Evolutionary conservation across 2,888 invertebrate genomes (phyloP).

Genomic region (Tribolium freemani): DNA sequence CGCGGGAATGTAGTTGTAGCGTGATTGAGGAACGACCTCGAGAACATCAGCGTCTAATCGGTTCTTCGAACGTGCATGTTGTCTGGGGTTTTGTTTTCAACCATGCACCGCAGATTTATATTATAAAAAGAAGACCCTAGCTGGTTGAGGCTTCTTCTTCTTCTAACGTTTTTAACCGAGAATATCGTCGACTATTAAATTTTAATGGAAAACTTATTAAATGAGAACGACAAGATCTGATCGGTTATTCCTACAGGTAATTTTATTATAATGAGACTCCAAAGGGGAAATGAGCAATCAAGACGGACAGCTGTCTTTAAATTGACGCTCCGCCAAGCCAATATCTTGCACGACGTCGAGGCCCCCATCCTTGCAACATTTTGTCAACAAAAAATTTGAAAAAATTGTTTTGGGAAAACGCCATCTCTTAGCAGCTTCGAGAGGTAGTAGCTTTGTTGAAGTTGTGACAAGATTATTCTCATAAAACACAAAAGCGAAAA

Average conservation of each 20-base stretch:
- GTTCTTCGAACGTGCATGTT: slow-evolving; percentile 58
- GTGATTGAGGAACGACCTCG: slow-evolving; percentile 58
- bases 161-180: background rate
- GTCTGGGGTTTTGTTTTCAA: slow-evolving; percentile 33
- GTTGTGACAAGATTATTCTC: no score
- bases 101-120: slow-evolving; percentile 16
- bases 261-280: slow-evolving; percentile 56
- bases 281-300: slow-evolving; percentile 58
- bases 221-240: slow-evolving; percentile 44
- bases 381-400: background rate
- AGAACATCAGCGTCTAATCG: slow-evolving; percentile 52
- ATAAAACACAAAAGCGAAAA: no score
- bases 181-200: slow-evolving; percentile 7
- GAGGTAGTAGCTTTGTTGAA: no score
- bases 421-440: background rate
- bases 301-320: slow-evolving; percentile 56
- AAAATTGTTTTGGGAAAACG: no score
- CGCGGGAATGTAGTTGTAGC: slow-evolving; percentile 40
- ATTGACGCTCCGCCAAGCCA: slow-evolving; percentile 38
- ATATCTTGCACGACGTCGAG: slow-evolving; percentile 24
- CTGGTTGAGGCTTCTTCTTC: background rate
- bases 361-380: background rate
- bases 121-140: slow-evolving; percentile 20
- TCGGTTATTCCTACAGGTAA: slow-evolving; percentile 55
- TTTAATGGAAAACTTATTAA: slow-evolving; percentile 48